Evolutionary conservation across 2,797 vertebrate genomes (phyloP), one percentile per base, ranked within the genome.

Genomic region (Leptatherina wallacei): DNA sequence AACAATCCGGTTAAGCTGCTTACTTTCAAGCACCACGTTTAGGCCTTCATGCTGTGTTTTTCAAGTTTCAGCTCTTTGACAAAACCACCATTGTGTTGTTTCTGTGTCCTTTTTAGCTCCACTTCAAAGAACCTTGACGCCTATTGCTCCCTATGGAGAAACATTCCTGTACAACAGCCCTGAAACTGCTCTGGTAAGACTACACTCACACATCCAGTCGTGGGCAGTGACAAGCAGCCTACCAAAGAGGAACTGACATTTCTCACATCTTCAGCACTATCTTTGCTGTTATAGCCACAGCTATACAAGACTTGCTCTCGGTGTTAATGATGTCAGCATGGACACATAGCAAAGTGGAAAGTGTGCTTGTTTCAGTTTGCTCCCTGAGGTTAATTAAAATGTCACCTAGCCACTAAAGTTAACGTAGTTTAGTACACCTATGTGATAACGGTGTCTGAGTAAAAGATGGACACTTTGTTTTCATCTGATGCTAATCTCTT

Each of bases 141-240:
- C 94, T 33, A 96, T 97, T 62, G 92, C 91, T 89, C 97, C 97
- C n/a, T 98, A 98, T 57, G 96, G 96, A 80, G 97, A 98, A 87
- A 94, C 94, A 40, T 97, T 96, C 92, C 88, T 97, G 81, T 95
- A 91, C 92, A 95, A 95, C 90, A 91, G 58, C 71, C 64, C 90
- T 58, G 87, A 93, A 73, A 88, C 85, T 81, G 49, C 86, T 78
- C 59, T 75, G 92, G 98, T 99, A 95, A 95, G 96, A 71, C 52
- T 5, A 13, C 51, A 6, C 51, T 24, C 22, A 4, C 58, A 40
- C 80, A 71, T 65, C 78, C 66, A n/a, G 61, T 29, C 57, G 27
- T 63, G 62, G 77, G 79, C 75, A 65, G 69, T 57, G 75, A 85
- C 65, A 36, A 77, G 79, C 84, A 69, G 78, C 71, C 73, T 20